These are phyloP conservation scores for Microctonus aethiopoides DNA, from an alignment of 2,888 invertebrate genomes.

Conservation along the genomic window DNA sequence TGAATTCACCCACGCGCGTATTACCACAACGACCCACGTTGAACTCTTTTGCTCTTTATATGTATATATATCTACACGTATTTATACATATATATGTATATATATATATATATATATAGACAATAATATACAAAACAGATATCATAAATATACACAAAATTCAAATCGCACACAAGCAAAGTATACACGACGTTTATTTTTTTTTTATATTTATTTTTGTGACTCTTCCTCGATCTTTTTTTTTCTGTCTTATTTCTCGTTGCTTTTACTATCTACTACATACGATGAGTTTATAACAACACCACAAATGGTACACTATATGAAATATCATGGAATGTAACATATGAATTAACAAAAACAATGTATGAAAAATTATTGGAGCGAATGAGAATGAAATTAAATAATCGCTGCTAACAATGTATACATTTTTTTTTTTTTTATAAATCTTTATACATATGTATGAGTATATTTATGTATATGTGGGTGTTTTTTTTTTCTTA, in stretches of 20 bases:
- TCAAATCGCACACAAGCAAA: not conserved
- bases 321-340: not conserved
- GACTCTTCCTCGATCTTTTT: no score
- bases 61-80: no score
- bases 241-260: not conserved
- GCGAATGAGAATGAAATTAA: not conserved
- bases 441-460: no score
- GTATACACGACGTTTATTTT: no score
- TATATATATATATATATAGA: no score
- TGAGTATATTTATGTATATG: no score
- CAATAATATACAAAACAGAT: not conserved
- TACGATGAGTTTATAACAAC: constrained; percentile 10
- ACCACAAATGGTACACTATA: not conserved
- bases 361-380: not conserved
- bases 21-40: constrained; percentile 1
- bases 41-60: not conserved
- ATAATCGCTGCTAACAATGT: not conserved
- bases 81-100: no score
- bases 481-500: not conserved
- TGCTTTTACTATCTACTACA: not conserved
- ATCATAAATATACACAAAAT: constrained; percentile 3
- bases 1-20: not conserved
- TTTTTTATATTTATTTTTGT: no score
- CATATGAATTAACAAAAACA: not conserved
- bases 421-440: not conserved